Conservation (phyloP, 2,113 vertebrate species). For the Leptobrachium ailaonicum region DNA sequence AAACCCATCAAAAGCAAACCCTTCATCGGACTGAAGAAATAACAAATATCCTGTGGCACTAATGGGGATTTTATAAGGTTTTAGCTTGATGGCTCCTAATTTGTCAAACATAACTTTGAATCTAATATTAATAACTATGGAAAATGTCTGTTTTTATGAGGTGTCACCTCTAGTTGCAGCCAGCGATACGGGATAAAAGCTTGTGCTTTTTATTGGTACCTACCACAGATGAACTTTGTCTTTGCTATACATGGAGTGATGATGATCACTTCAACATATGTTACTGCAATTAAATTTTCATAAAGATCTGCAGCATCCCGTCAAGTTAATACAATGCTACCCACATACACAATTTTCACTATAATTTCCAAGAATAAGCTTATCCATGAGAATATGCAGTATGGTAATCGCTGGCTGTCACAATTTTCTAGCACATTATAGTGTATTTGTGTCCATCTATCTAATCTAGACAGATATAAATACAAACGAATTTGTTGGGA, state of each 20-base stretch:
- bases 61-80: slow-evolving; percentile 42
- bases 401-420: no score
- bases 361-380: no score
- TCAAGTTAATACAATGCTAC: no score
- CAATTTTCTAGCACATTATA: no score
- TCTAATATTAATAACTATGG: slow-evolving; percentile 28
- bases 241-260: background rate
- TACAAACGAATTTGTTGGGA: no score
- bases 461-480: no score
- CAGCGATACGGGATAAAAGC: slow-evolving; percentile 24
- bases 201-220: background rate
- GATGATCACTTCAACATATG: background rate
- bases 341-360: no score
- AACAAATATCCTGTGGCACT: slow-evolving; percentile 18
- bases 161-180: slow-evolving; percentile 15
- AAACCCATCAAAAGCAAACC: slow-evolving; percentile 12
- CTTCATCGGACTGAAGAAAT: slow-evolving; percentile 3
- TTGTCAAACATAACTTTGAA: slow-evolving; percentile 20
- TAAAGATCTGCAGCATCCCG: no score
- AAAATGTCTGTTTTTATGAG: slow-evolving; percentile 38
- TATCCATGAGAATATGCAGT: no score
- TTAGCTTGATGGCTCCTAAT: slow-evolving; percentile 30
- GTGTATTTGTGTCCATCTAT: no score
- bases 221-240: slow-evolving; percentile 1
- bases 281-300: background rate